Percentiles rank a stretch among this genome's conserved stretches.
These are phyloP conservation scores for Rotaria sp. DNA, from an alignment of 2,888 invertebrate species.

Conservation along the genomic window DNA sequence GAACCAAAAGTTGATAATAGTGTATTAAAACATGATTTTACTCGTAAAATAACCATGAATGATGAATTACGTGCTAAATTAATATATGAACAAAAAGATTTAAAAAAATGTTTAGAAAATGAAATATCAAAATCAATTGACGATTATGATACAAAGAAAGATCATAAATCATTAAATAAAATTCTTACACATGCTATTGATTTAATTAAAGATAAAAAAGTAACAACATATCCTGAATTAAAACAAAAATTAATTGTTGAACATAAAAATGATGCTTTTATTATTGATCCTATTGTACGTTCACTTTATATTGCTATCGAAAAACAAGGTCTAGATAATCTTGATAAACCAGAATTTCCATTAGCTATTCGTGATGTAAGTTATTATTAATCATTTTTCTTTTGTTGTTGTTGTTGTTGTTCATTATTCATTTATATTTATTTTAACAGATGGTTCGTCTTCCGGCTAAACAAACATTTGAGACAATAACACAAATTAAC, in stretches of 20 bases:
- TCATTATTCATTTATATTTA: background rate
- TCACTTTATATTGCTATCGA: background rate
- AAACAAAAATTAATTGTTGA: slow-evolving; percentile 6
- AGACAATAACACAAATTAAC: background rate
- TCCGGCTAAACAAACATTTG: background rate
- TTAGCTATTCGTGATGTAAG: slow-evolving; percentile 28
- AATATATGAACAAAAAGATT: background rate
- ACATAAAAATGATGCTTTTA: slow-evolving; percentile 24
- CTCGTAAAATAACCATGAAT: background rate
- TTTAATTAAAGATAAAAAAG: slow-evolving; percentile 19
- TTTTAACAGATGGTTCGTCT: slow-evolving; percentile 4
- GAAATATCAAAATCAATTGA: background rate
- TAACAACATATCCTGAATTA: slow-evolving; percentile 14
- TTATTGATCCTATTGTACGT: slow-evolving; percentile 2
- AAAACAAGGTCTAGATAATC: slow-evolving; percentile 9
- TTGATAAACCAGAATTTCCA: slow-evolving; percentile 5
- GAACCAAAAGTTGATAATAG: background rate
- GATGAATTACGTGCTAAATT: slow-evolving; percentile 1
- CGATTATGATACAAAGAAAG: background rate
- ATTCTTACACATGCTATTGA: background rate
- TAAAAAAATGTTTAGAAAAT: background rate
- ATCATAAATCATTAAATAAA: slow-evolving; percentile 9
- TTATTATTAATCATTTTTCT: background rate
- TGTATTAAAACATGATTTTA: background rate
- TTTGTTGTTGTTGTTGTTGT: too few relatives aligned